These are phyloP conservation scores for Stenoptilia bipunctidactyla DNA, from an alignment of 2,888 invertebrate species.

Conservation along the genomic window DNA sequence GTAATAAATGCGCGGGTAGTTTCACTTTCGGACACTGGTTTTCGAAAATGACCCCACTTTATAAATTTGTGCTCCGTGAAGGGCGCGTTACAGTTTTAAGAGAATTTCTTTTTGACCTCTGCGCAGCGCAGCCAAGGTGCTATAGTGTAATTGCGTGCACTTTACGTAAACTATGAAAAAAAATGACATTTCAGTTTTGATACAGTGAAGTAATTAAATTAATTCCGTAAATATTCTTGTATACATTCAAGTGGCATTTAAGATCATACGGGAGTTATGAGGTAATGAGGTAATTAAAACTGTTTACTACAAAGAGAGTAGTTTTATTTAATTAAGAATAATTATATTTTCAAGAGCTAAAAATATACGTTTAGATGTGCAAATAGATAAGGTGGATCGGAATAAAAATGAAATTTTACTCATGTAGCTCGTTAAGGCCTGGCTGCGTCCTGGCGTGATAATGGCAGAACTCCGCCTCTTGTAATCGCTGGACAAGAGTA, in stretches of 20 bases:
- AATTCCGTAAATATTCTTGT: background rate
- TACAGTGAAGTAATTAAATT: constrained; percentile 9
- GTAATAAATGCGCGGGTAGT: constrained; percentile 68
- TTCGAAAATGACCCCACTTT: constrained; percentile 67
- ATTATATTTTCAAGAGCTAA: no score
- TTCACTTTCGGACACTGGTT: constrained; percentile 69
- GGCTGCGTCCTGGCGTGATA: constrained; percentile 31
- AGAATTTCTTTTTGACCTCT: constrained; percentile 71
- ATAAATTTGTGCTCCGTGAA: constrained; percentile 54
- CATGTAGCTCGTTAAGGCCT: constrained; percentile 36
- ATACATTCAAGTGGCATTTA: background rate
- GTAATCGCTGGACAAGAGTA: constrained; percentile 51
- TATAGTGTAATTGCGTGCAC: constrained; percentile 49
- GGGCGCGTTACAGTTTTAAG: constrained; percentile 69
- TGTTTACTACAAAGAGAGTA: background rate
- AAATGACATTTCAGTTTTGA: constrained; percentile 43
- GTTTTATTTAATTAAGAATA: background rate
- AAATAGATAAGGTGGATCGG: background rate
- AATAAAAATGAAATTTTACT: no score
- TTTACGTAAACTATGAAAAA: constrained; percentile 42
- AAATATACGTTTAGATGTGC: background rate
- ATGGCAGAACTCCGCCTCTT: constrained; percentile 53
- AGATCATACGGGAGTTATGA: background rate
- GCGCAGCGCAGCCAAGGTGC: constrained; percentile 52
- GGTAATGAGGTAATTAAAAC: background rate